A percentile compares a stretch with the other conserved stretches of the same genome.
phyloP scores from a whole-genome alignment of 2,113 vertebrate species.

The Oryzias javanicus region DNA sequence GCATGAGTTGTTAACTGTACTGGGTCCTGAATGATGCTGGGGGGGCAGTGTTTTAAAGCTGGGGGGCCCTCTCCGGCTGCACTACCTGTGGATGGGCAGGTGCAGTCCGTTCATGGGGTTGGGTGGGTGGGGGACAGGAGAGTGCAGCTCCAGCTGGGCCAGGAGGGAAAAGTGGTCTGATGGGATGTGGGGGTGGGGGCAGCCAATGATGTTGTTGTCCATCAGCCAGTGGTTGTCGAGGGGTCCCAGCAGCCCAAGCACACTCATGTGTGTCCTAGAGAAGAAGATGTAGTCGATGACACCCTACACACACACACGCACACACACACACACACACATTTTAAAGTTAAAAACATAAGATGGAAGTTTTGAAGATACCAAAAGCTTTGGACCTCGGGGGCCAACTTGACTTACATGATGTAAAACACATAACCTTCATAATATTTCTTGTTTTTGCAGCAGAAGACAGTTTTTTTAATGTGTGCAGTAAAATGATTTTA shows the following conservation, averaged over 20 bases:
- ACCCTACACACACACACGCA: slow-evolving; percentile 74
- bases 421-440: too few relatives aligned
- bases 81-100: slow-evolving; percentile 92
- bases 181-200: slow-evolving; percentile 98
- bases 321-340: too few relatives aligned
- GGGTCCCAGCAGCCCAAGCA: slow-evolving; percentile 92
- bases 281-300: slow-evolving; percentile 99
- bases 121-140: slow-evolving; percentile 79
- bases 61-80: slow-evolving; percentile 51
- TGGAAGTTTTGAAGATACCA: too few relatives aligned
- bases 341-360: too few relatives aligned
- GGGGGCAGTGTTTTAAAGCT: slow-evolving; percentile 37
- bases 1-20: slow-evolving; percentile 45
- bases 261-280: slow-evolving; percentile 96
- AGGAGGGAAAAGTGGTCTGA: slow-evolving; percentile 99
- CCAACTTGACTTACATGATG: too few relatives aligned
- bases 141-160: slow-evolving; percentile 96
- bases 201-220: slow-evolving; percentile 98
- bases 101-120: slow-evolving; percentile 91
- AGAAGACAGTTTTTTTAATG: too few relatives aligned
- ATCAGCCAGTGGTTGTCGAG: slow-evolving; percentile 96
- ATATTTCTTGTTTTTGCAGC: too few relatives aligned
- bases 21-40: slow-evolving; percentile 44
- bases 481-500: too few relatives aligned
- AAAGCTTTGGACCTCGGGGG: too few relatives aligned